Conservation (phyloP, 2,888 invertebrate species). For the Balanococcus diminutus region DNA sequence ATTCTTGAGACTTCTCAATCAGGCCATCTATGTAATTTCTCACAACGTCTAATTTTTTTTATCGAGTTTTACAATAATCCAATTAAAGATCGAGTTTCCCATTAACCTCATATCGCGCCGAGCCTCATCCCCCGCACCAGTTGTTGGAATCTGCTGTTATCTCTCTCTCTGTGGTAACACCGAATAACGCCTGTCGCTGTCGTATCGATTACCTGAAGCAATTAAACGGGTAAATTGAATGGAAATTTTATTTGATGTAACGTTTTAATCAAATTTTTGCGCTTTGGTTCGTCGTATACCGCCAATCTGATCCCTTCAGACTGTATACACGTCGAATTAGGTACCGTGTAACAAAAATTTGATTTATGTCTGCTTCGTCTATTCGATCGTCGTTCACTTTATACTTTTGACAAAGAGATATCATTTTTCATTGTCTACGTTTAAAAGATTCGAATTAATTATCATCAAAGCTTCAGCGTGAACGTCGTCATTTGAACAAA, state of each 20-base stretch:
- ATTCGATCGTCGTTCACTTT: constrained; percentile 15
- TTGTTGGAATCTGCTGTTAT: neutral
- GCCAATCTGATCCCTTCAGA: neutral
- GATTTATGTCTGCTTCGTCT: neutral
- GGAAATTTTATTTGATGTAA: neutral
- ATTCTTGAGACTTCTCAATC: neutral
- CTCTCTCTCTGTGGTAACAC: neutral
- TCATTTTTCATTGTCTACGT: constrained; percentile 40
- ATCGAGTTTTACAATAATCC: constrained; percentile 9
- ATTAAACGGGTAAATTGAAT: constrained; percentile 13
- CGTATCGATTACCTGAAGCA: constrained; percentile 16
- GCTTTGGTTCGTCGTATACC: neutral
- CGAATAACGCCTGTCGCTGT: neutral
- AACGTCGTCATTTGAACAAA: neutral
- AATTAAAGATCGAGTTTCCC: constrained; percentile 15
- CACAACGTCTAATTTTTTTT: neutral
- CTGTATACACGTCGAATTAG: constrained; percentile 20
- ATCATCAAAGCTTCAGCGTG: neutral
- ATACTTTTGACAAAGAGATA: constrained; percentile 31
- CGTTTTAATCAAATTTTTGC: neutral
- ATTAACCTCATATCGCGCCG: neutral
- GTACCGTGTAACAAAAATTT: neutral
- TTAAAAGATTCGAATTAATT: constrained; percentile 25
- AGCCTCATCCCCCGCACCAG: no score
- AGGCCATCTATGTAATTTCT: neutral